Evolutionary conservation across 2,888 invertebrate genomes (phyloP), one percentile per base, ranked within the genome.

Genomic region (Synergus umbraculus): DNA sequence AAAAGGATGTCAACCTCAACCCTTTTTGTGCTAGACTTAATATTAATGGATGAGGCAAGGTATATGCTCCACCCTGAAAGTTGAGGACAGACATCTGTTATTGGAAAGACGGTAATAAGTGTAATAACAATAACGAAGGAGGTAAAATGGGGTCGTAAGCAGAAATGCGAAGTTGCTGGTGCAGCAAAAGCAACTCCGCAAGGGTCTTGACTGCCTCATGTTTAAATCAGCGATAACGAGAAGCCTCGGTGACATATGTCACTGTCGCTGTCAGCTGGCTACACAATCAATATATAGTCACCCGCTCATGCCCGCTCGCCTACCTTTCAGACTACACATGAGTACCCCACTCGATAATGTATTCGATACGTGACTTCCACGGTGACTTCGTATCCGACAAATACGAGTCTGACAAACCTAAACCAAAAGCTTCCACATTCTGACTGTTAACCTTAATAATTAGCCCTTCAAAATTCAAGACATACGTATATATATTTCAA

Each of bases 181-280:
- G 85, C 86, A 85, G 86, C 86, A 85, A 83, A 85, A 87, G 85
- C 86, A 86, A 79, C 87, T 85, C 85, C 87, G 88, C 88, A 88
- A 89, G 90, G 88, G 88, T 86, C 87, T 88, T 87, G 89, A 67
- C 89, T 88, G 90, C 89, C 91, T 92, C 92, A 92, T 92, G 92
- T 92, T 92, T 92, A 92, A 92, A 92, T 92, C 92, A 91, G 91
- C 92, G 92, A 92, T 92, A 92, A 92, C 92, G 91, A 92, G 91
- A 91, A 91, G 91, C 91, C 90, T 88, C 90, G 89, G 90, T 91
- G 92, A 92, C 92, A 92, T 91, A 91, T 92, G 92, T 92, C 92
- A 92, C 91, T 91, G 92, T 92, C 92, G 90, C 91, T 92, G 91
- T 91, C 92, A 92, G 91, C 91, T 90, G 90, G 91, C 92, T 91